A percentile compares a stretch with the other conserved stretches of the same genome.
phyloP scores from a whole-genome alignment of 2,113 vertebrate genomes.

The Etia nguti region DNA sequence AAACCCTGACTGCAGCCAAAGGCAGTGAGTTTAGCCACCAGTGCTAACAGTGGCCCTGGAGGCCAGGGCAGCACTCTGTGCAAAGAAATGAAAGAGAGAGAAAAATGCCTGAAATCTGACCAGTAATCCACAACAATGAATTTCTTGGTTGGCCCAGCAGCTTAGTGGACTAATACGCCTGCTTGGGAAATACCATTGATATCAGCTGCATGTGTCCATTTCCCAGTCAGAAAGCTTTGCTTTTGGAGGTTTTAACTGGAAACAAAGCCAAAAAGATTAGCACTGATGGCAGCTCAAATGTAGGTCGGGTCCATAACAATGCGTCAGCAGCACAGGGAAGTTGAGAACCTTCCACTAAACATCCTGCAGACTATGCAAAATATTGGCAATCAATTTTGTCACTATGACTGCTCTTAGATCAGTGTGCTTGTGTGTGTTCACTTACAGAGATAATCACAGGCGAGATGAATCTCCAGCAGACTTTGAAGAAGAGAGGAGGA shows the following conservation, averaged over 20 bases:
- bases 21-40: background rate
- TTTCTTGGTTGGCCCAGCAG: conserved; percentile 39
- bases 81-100: conserved; percentile 5
- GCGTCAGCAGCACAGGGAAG: background rate
- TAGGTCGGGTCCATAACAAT: conserved; percentile 35
- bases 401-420: background rate
- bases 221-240: conserved; percentile 46
- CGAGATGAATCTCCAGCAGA: conserved; percentile 97
- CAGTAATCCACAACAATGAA: conserved; percentile 56
- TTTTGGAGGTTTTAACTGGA: conserved; percentile 26
- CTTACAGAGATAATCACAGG: conserved; percentile 94
- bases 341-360: background rate
- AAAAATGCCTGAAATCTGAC: conserved; percentile 40
- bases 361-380: background rate
- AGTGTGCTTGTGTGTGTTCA: background rate
- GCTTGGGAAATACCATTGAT: conserved; percentile 47
- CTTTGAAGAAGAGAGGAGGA: conserved; percentile 94
- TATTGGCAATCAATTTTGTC: background rate
- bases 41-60: background rate
- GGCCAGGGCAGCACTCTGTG: conserved; percentile 1
- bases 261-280: conserved; percentile 46
- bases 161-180: conserved; percentile 47
- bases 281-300: conserved; percentile 23
- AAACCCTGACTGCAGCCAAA: background rate
- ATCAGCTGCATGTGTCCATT: conserved; percentile 29